phyloP scores from a whole-genome alignment of 1,140 invertebrate genomes.

The Drosophila sulfurigaster region DNA sequence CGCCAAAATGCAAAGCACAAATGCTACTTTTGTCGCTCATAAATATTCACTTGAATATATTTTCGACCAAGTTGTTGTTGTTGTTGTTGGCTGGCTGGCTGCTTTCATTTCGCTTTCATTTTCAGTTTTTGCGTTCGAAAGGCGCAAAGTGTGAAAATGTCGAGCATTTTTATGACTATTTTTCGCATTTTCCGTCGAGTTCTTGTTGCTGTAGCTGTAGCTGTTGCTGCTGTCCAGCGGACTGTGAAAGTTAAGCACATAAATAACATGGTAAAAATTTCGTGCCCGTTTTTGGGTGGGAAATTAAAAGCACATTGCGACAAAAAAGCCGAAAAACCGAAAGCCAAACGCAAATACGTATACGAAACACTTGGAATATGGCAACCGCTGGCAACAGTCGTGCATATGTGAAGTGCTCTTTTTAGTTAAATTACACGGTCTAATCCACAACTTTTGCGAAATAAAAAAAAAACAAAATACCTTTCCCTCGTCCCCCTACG shows the following conservation, averaged over 20 bases:
- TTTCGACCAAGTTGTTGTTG: conserved; percentile 23
- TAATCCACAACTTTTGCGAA: conserved; percentile 72
- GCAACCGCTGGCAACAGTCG: conserved; percentile 45
- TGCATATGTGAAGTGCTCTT: conserved; percentile 64
- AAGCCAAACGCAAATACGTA: conserved; percentile 15
- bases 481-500: not conserved
- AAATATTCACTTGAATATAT: conserved; percentile 82
- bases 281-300: conserved; percentile 6
- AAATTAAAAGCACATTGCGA: conserved; percentile 76
- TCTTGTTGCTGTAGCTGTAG: conserved; percentile 42
- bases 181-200: conserved; percentile 50
- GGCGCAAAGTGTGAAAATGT: conserved; percentile 79
- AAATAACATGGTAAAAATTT: conserved; percentile 65
- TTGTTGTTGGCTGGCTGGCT: conserved; percentile 16
- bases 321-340: conserved; percentile 37
- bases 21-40: conserved; percentile 80
- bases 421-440: conserved; percentile 78
- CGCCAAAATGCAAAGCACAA: conserved; percentile 73
- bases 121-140: conserved; percentile 61
- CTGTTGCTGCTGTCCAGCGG: conserved; percentile 48
- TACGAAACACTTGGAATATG: conserved; percentile 63
- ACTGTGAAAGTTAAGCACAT: conserved; percentile 80
- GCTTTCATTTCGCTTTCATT: conserved; percentile 66
- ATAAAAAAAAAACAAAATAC: conserved; percentile 15
- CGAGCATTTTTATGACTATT: conserved; percentile 75